Percentiles rank a stretch among this genome's conserved stretches.
Conservation (phyloP, 2,113 vertebrate species). For the Alethe diademata region DNA sequence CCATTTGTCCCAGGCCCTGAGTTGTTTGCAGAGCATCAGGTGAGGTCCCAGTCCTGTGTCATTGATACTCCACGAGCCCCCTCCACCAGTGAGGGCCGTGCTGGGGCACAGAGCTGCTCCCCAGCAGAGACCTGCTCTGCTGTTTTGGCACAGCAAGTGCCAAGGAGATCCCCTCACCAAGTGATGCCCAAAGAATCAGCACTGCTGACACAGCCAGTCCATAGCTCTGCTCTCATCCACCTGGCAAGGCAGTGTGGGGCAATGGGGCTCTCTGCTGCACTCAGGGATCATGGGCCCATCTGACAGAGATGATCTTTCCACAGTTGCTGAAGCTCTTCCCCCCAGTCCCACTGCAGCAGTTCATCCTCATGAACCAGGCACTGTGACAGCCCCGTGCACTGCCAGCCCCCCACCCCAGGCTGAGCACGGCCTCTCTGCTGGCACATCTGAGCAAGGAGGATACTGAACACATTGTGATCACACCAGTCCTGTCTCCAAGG, state of each 20-base stretch:
- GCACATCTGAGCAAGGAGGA: background rate
- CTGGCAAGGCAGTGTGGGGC: background rate
- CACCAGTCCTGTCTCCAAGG: background rate
- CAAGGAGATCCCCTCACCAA: accelerated
- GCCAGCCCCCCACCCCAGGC: background rate
- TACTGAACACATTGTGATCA: background rate
- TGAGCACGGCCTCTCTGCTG: background rate
- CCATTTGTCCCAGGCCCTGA: background rate
- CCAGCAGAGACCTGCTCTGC: background rate
- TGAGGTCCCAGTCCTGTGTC: accelerated
- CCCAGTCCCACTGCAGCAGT: background rate
- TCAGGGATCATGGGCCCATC: background rate
- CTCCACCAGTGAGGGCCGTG: background rate
- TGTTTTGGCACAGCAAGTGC: accelerated
- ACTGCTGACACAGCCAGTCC: background rate
- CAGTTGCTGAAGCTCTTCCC: background rate
- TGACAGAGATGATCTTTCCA: background rate
- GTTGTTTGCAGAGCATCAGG: background rate
- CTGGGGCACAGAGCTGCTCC: background rate
- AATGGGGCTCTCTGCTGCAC: background rate
- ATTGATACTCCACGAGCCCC: background rate
- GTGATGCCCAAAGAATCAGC: background rate
- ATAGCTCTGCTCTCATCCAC: background rate
- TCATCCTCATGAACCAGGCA: background rate
- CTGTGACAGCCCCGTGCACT: background rate